These are phyloP conservation scores for Andrena cerasifolii DNA, from an alignment of 1,140 invertebrate genomes.

Conservation along the genomic window DNA sequence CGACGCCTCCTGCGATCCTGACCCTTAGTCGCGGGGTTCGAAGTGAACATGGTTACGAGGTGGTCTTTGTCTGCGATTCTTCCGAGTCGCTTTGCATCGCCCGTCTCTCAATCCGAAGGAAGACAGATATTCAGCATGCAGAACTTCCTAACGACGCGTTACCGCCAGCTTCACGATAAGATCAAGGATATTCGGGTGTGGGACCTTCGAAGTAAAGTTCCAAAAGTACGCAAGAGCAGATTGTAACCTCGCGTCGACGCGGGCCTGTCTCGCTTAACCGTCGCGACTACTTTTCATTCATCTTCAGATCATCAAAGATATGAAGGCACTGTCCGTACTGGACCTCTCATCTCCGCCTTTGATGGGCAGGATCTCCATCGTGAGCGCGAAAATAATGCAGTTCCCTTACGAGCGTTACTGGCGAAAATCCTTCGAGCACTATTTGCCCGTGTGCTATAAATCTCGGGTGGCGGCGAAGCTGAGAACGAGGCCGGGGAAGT, in stretches of 20 bases:
- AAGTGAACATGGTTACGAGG: background rate
- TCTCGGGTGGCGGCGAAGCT: background rate
- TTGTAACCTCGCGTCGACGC: background rate
- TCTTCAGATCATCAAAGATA: slow-evolving; percentile 16
- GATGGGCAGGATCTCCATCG: background rate
- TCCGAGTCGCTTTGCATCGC: slow-evolving; percentile 12
- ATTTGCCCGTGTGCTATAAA: slow-evolving; percentile 33
- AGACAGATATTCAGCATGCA: slow-evolving; percentile 37
- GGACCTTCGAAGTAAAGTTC: slow-evolving; percentile 21
- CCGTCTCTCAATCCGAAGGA: background rate
- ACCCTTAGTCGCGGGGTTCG: background rate
- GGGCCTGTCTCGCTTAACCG: background rate
- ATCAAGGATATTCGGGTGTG: slow-evolving; percentile 34
- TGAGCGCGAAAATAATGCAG: background rate
- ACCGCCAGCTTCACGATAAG: slow-evolving; percentile 43
- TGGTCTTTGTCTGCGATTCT: slow-evolving; percentile 20
- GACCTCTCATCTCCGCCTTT: background rate
- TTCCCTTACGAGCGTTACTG: slow-evolving; percentile 11
- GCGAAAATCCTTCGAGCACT: slow-evolving; percentile 20
- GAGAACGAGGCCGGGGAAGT: background rate
- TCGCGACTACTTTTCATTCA: background rate
- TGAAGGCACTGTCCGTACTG: background rate
- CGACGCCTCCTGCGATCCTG: background rate
- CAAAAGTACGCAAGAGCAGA: slow-evolving; percentile 12
- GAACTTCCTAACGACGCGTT: slow-evolving; percentile 33